A percentile compares a stretch with the other conserved stretches of the same genome.
phyloP scores from a whole-genome alignment of 1,140 invertebrate species.

The Calephelis nemesis region DNA sequence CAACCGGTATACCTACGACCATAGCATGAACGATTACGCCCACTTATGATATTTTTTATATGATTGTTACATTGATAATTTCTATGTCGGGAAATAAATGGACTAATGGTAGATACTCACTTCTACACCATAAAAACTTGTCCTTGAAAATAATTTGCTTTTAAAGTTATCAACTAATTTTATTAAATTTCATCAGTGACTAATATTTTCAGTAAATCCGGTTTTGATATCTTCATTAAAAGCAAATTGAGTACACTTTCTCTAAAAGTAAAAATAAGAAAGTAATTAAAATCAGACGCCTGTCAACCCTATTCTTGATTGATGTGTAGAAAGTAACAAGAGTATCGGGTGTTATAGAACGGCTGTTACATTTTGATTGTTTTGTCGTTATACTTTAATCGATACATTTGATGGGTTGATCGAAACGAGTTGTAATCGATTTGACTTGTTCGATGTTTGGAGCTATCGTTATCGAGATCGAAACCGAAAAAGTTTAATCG shows the following conservation, averaged over 20 bases:
- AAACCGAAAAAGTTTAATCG: slow-evolving; percentile 6
- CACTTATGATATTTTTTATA: too few species aligned
- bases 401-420: slow-evolving; percentile 4
- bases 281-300: background rate
- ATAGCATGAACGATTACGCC: too few species aligned
- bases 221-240: too few species aligned
- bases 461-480: background rate
- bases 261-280: background rate
- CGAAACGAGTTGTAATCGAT: slow-evolving; percentile 7
- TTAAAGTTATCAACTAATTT: too few species aligned
- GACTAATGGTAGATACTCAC: too few species aligned
- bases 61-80: too few species aligned
- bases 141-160: too few species aligned
- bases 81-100: too few species aligned
- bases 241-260: slow-evolving; percentile 1
- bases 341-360: slow-evolving; percentile 42
- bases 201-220: too few species aligned
- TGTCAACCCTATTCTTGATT: slow-evolving; percentile 42
- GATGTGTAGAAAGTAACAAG: slow-evolving; percentile 67
- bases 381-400: slow-evolving; percentile 32
- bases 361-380: slow-evolving; percentile 46
- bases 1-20: too few species aligned
- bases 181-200: too few species aligned
- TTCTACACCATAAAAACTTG: too few species aligned
- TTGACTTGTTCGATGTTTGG: slow-evolving; percentile 4